These are phyloP conservation scores for Melanophora roralis DNA, from an alignment of 2,888 invertebrate genomes.

Conservation along the genomic window DNA sequence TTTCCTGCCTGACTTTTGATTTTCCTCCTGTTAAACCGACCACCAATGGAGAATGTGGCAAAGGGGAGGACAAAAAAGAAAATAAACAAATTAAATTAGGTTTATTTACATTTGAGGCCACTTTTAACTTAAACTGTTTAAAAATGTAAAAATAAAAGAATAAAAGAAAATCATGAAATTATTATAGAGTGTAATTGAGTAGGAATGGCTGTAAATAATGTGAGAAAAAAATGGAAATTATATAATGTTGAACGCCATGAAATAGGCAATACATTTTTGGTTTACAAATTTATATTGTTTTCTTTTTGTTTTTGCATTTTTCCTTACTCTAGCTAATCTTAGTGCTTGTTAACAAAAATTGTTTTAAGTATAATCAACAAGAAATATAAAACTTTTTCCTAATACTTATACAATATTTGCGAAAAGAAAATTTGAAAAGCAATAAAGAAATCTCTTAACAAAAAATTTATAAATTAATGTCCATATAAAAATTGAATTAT, in stretches of 20 bases:
- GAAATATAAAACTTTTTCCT: slow-evolving; percentile 10
- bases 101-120: slow-evolving; percentile 56
- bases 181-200: background rate
- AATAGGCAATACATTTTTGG: slow-evolving; percentile 29
- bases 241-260: background rate
- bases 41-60: background rate
- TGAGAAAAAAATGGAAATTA: background rate
- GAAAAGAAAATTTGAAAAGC: background rate
- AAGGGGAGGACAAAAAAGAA: background rate
- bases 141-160: slow-evolving; percentile 1
- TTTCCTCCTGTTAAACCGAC: background rate
- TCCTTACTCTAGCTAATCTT: background rate
- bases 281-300: background rate
- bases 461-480: background rate
- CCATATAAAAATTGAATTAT: background rate
- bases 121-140: slow-evolving; percentile 34
- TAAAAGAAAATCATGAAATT: background rate
- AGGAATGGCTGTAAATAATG: background rate
- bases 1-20: background rate
- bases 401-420: background rate
- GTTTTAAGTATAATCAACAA: slow-evolving; percentile 35
- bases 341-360: slow-evolving; percentile 26
- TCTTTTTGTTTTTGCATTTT: background rate
- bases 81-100: slow-evolving; percentile 49
- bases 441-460: background rate